Evolutionary conservation across 1,140 invertebrate species (phyloP).

Genomic region (Dryas iulia): DNA sequence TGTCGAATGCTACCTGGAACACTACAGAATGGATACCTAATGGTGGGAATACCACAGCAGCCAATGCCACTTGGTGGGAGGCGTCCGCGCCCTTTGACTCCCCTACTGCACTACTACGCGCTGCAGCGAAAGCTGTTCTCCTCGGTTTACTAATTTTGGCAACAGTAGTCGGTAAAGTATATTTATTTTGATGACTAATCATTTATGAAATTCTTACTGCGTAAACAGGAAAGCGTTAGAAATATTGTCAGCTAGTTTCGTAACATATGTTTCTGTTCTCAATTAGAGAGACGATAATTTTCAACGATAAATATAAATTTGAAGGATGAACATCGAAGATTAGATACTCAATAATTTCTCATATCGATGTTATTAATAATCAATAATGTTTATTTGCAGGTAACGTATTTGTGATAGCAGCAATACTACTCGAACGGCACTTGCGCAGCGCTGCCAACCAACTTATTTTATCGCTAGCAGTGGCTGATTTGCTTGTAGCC

Average conservation of each 20-base stretch:
- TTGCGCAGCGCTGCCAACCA: conserved; percentile 93
- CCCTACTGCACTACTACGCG: conserved; percentile 63
- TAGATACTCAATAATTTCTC: not conserved
- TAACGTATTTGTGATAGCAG: conserved; percentile 97
- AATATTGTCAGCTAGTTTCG: conserved; percentile 11
- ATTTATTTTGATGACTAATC: conserved; percentile 8
- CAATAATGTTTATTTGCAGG: conserved; percentile 81
- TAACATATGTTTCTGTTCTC: conserved; percentile 14
- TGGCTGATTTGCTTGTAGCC: conserved; percentile 92
- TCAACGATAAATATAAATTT: not conserved
- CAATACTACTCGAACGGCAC: conserved; percentile 93
- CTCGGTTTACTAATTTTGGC: conserved; percentile 76
- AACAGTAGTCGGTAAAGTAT: conserved; percentile 71
- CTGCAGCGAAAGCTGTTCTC: conserved; percentile 68
- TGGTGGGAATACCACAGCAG: conserved; percentile 52
- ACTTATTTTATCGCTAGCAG: conserved; percentile 91
- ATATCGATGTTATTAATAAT: not conserved
- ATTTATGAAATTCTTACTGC: conserved; percentile 1
- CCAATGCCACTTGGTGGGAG: conserved; percentile 60
- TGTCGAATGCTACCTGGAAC: conserved; percentile 54
- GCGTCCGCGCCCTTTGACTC: conserved; percentile 68
- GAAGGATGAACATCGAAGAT: not conserved
- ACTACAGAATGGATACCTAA: conserved; percentile 50
- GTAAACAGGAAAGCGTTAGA: conserved; percentile 16
- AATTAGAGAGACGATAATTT: not conserved